phyloP scores from a whole-genome alignment of 2,888 invertebrate genomes.

The Epinotia ramella region DNA sequence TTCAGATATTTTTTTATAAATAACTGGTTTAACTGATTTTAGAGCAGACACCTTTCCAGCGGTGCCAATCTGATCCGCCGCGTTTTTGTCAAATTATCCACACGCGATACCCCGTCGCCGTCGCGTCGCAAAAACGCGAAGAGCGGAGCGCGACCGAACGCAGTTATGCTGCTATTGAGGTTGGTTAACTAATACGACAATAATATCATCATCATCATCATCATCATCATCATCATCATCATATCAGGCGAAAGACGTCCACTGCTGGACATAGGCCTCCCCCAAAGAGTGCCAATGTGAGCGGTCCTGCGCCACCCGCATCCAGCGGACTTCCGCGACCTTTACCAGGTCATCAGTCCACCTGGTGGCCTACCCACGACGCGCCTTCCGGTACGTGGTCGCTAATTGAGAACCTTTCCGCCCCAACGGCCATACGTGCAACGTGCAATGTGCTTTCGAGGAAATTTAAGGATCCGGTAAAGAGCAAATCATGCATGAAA shows the following conservation, averaged over 20 bases:
- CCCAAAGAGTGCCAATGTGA: no score
- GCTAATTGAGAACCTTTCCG: no score
- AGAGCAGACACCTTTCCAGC: slow-evolving; percentile 22
- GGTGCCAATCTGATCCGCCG: slow-evolving; percentile 11
- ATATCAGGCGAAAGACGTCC: no score
- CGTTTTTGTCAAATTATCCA: slow-evolving; percentile 37
- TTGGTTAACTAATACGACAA: slow-evolving; percentile 18
- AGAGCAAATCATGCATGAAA: not conserved
- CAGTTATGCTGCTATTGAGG: slow-evolving; percentile 31
- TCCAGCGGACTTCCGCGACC: no score
- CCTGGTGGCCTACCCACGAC: no score
- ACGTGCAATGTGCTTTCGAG: no score
- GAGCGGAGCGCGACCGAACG: slow-evolving; percentile 18
- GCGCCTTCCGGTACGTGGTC: no score
- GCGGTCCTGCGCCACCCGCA: no score
- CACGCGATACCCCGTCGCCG: slow-evolving; percentile 33
- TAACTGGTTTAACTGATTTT: slow-evolving; percentile 16
- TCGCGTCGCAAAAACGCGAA: slow-evolving; percentile 10
- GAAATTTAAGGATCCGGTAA: not conserved
- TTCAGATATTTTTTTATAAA: slow-evolving; percentile 1
- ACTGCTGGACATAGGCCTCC: no score
- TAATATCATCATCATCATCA: not conserved
- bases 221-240: no score
- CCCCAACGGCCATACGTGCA: no score
- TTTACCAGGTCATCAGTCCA: no score